Conservation (phyloP, 2,797 vertebrate species). For the Melopsittacus undulatus region DNA sequence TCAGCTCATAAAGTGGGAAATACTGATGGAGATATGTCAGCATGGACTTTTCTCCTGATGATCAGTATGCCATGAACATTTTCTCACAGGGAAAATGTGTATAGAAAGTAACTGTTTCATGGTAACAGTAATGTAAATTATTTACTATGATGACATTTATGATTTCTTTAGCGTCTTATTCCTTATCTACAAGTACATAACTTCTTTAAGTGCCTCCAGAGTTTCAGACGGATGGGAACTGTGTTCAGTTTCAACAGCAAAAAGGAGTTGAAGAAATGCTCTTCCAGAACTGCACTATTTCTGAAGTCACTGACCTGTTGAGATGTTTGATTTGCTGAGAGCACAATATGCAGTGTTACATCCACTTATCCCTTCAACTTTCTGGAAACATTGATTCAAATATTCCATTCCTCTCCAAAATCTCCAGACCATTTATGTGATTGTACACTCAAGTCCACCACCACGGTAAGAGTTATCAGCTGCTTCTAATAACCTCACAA, state of each 20-base stretch:
- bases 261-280: conserved; percentile 18
- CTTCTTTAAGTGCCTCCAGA: neutral
- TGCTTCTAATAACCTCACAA: neutral
- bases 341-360: neutral
- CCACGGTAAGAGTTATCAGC: neutral
- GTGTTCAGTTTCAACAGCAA: conserved; percentile 16
- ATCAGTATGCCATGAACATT: neutral
- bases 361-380: neutral
- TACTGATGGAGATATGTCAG: neutral
- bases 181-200: neutral
- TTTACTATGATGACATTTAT: neutral
- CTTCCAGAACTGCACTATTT: conserved; percentile 6
- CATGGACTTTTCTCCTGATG: neutral
- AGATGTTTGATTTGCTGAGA: conserved; percentile 25
- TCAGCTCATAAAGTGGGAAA: neutral
- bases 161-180: conserved; percentile 2
- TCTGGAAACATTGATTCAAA: neutral
- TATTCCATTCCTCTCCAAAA: neutral
- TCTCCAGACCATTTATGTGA: neutral
- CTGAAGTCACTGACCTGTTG: conserved; percentile 21
- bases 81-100: neutral
- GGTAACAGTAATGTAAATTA: neutral
- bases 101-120: neutral
- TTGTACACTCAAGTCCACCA: neutral
- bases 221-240: conserved; percentile 6